A percentile compares a stretch with the other conserved stretches of the same genome.
These are phyloP conservation scores for Pelosia muscerda DNA, from an alignment of 2,888 invertebrate genomes.

Conservation along the genomic window DNA sequence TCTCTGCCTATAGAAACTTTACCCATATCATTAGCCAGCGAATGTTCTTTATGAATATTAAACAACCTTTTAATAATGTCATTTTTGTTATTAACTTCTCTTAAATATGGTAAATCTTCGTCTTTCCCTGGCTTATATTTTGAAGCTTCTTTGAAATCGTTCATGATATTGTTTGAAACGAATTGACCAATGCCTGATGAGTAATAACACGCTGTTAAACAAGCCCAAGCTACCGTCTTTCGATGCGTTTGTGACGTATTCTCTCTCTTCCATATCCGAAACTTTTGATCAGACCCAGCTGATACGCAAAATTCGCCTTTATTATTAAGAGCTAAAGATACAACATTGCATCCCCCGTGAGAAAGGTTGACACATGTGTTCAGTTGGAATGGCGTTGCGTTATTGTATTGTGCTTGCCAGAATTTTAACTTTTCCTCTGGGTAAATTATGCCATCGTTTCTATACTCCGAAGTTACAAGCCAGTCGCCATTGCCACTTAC, in stretches of 20 bases:
- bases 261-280: constrained; percentile 77
- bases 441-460: constrained; percentile 76
- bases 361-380: constrained; percentile 80
- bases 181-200: constrained; percentile 75
- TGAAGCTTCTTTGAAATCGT: constrained; percentile 68
- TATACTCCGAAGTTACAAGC: constrained; percentile 81
- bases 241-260: constrained; percentile 49
- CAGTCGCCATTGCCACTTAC: constrained; percentile 73
- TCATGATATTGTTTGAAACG: constrained; percentile 68
- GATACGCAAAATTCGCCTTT: constrained; percentile 78
- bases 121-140: constrained; percentile 45
- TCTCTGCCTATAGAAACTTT: constrained; percentile 53
- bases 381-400: constrained; percentile 65
- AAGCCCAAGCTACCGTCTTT: constrained; percentile 66
- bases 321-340: constrained; percentile 71
- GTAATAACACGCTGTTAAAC: constrained; percentile 80
- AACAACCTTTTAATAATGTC: constrained; percentile 71
- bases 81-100: constrained; percentile 44
- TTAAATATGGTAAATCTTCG: constrained; percentile 64
- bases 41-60: constrained; percentile 72
- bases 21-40: constrained; percentile 48
- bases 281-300: constrained; percentile 78
- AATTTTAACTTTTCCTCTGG: constrained; percentile 82
- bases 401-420: constrained; percentile 65
- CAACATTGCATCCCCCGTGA: constrained; percentile 78